Percentiles rank a stretch among this genome's conserved stretches.
phyloP scores from a whole-genome alignment of 2,888 invertebrate genomes.

The Hypomecis atomaria region DNA sequence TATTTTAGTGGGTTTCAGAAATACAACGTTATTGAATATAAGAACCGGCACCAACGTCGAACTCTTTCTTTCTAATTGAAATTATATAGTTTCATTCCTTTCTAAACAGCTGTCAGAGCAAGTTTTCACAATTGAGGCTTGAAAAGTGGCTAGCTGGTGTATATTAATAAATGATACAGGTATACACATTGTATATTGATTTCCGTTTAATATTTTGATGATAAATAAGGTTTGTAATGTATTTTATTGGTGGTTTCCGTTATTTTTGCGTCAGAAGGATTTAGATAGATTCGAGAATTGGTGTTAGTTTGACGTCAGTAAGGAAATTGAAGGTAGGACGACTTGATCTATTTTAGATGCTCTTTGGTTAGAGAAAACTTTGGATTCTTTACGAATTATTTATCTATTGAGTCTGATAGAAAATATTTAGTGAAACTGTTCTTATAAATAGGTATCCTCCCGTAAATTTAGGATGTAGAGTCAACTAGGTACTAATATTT shows the following conservation, averaged over 20 bases:
- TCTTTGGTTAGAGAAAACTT: no score
- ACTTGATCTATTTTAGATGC: no score
- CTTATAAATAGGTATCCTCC: no score
- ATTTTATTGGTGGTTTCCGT: conserved; percentile 18
- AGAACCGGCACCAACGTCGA: conserved; percentile 15
- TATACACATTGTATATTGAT: conserved; percentile 28
- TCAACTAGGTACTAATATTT: no score
- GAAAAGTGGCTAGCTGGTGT: conserved; percentile 54
- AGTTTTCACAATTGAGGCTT: conserved; percentile 71
- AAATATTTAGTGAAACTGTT: no score
- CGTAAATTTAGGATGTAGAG: no score
- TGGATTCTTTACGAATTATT: no score
- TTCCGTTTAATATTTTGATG: conserved; percentile 25
- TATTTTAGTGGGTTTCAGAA: conserved; percentile 10
- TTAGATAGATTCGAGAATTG: not conserved
- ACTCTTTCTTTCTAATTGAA: conserved; percentile 39
- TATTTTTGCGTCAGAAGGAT: conserved; percentile 6
- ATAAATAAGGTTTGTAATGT: conserved; percentile 14
- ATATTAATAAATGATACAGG: conserved; percentile 34
- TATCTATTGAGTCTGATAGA: no score
- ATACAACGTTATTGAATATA: conserved; percentile 39
- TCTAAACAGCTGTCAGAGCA: conserved; percentile 66
- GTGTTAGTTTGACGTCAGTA: not conserved
- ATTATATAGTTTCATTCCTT: conserved; percentile 46
- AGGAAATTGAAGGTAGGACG: no score